Conservation (phyloP, 2,888 invertebrate genomes). For the Sthenelais limicola region DNA sequence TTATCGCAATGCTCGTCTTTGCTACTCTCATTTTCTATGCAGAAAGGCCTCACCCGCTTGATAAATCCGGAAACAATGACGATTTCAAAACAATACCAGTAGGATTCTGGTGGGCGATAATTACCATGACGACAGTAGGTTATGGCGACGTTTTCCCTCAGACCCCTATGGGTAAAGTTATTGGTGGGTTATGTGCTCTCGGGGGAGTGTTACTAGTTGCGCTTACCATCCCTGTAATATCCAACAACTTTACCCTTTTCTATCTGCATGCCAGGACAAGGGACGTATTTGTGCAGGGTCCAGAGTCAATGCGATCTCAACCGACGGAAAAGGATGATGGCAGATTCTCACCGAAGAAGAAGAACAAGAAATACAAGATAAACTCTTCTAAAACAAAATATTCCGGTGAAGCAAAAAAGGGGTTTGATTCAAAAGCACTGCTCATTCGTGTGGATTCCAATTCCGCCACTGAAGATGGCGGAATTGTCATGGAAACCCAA, state of each 20-base stretch:
- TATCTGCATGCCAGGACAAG: conserved; percentile 68
- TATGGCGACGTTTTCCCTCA: conserved; percentile 69
- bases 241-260: conserved; percentile 71
- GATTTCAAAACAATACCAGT: conserved; percentile 50
- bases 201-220: conserved; percentile 69
- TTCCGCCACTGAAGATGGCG: conserved; percentile 48
- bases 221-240: conserved; percentile 70
- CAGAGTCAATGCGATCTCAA: not conserved
- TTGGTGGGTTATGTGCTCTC: conserved; percentile 67
- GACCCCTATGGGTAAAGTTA: conserved; percentile 65
- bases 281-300: conserved; percentile 41
- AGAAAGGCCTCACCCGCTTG: conserved; percentile 57
- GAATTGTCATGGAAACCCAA: conserved; percentile 43
- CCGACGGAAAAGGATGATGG: not conserved
- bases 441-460: conserved; percentile 43
- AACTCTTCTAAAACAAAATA: conserved; percentile 16
- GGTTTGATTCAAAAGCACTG: conserved; percentile 37
- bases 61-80: conserved; percentile 36
- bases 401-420: conserved; percentile 23
- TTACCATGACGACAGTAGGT: conserved; percentile 71
- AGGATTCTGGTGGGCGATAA: conserved; percentile 73
- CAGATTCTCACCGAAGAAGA: not conserved
- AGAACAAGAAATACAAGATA: conserved; percentile 11
- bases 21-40: conserved; percentile 72
- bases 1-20: conserved; percentile 71